phyloP scores from a whole-genome alignment of 2,888 invertebrate species.

The Ornithoptera priamus region DNA sequence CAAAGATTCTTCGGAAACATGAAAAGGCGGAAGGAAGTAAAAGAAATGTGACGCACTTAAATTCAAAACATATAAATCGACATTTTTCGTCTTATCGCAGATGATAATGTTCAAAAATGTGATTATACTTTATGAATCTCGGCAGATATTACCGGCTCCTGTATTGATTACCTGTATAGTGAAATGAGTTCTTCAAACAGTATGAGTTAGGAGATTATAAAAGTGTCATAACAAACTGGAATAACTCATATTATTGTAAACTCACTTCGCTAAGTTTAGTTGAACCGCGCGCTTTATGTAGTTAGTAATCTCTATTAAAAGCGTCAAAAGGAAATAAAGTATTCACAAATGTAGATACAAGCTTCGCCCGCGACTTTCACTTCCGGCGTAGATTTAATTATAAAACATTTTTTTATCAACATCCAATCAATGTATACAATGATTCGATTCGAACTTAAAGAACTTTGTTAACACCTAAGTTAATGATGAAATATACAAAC shows the following conservation, averaged over 20 bases:
- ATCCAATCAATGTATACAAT: constrained; percentile 53
- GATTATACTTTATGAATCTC: constrained; percentile 25
- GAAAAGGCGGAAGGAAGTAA: neutral
- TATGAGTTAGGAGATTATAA: neutral
- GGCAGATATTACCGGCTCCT: neutral
- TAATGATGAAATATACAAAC: constrained; percentile 67
- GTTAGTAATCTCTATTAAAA: no score
- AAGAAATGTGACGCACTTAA: neutral
- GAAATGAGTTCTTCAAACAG: constrained; percentile 9
- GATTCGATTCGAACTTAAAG: constrained; percentile 54
- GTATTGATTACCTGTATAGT: neutral
- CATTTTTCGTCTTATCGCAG: constrained; percentile 26
- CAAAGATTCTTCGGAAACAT: neutral
- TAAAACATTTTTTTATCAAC: constrained; percentile 23
- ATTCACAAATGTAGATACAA: no score
- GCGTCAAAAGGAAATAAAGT: no score
- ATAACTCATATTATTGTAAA: constrained; percentile 7
- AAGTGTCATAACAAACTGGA: neutral
- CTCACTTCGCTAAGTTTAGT: constrained; percentile 9
- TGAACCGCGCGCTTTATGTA: no score
- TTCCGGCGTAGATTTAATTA: constrained; percentile 14
- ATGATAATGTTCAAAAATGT: constrained; percentile 25
- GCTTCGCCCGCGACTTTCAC: constrained; percentile 4
- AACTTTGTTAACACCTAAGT: constrained; percentile 62
- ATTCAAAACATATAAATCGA: constrained; percentile 19